A percentile compares a stretch with the other conserved stretches of the same genome.
Conservation (phyloP, 2,113 vertebrate genomes). For the Centropus unirufus region DNA sequence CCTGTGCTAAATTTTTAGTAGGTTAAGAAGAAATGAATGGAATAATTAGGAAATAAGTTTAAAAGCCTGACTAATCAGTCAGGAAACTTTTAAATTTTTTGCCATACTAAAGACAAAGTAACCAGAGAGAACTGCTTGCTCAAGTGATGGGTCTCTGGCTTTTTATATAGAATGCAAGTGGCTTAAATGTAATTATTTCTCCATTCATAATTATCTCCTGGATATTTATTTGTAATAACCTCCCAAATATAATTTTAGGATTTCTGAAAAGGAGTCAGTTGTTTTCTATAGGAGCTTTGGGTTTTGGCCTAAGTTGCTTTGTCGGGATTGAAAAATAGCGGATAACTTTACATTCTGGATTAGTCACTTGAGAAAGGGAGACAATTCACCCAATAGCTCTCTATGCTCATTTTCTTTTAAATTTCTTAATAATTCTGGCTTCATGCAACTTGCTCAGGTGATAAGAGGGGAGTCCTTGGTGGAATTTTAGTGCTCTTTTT, state of each 20-base stretch:
- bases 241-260: neutral
- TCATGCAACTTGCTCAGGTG: neutral
- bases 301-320: neutral
- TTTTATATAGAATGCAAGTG: neutral
- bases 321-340: neutral
- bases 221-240: neutral
- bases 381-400: neutral
- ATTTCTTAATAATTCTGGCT: neutral
- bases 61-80: neutral
- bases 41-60: neutral
- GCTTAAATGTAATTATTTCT: neutral
- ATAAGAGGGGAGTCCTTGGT: neutral
- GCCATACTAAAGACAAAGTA: neutral
- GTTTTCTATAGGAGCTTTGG: neutral
- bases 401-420: neutral
- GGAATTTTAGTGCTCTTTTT: neutral
- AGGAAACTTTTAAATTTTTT: neutral
- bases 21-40: neutral
- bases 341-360: neutral
- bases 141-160: neutral
- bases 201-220: neutral
- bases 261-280: neutral
- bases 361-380: neutral
- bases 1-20: neutral
- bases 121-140: neutral